A percentile compares a stretch with the other conserved stretches of the same genome.
These are phyloP conservation scores for Helicoverpa zea DNA, from an alignment of 1,140 invertebrate species.

Conservation along the genomic window DNA sequence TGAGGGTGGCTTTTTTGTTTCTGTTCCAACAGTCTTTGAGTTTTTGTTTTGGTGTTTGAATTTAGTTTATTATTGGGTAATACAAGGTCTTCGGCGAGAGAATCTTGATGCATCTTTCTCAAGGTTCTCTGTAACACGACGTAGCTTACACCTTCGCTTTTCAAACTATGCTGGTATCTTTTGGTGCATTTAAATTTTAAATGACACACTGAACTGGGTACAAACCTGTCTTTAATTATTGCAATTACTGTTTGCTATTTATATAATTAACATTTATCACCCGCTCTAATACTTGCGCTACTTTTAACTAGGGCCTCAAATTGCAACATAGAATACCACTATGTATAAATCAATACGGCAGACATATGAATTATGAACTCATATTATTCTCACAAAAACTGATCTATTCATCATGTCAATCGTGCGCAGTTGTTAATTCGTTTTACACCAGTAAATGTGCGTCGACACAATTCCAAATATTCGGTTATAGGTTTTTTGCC, in stretches of 20 bases:
- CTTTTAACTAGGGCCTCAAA: slow-evolving; percentile 9
- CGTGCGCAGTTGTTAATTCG: slow-evolving; percentile 68
- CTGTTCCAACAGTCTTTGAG: slow-evolving; percentile 69
- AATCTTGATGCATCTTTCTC: slow-evolving; percentile 31
- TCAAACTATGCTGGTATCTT: background rate
- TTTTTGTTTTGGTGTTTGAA: slow-evolving; percentile 73
- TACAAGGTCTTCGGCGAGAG: slow-evolving; percentile 40
- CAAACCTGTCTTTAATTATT: no score
- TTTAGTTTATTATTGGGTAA: slow-evolving; percentile 69
- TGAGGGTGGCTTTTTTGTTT: slow-evolving; percentile 78
- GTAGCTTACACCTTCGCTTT: slow-evolving; percentile 2
- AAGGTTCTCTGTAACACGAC: background rate
- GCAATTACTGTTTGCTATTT: no score
- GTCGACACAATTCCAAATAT: slow-evolving; percentile 75
- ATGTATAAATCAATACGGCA: slow-evolving; percentile 9
- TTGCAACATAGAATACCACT: slow-evolving; percentile 16
- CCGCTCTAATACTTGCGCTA: background rate
- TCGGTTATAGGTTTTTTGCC: slow-evolving; percentile 72
- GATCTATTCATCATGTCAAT: slow-evolving; percentile 37
- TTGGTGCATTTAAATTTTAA: no score
- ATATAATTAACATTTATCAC: background rate
- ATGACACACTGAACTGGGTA: no score
- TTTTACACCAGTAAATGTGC: slow-evolving; percentile 73
- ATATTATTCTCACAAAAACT: slow-evolving; percentile 41
- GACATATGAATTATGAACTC: slow-evolving; percentile 29